These are phyloP conservation scores for Xylophagus ater DNA, from an alignment of 2,888 invertebrate genomes.

Conservation along the genomic window DNA sequence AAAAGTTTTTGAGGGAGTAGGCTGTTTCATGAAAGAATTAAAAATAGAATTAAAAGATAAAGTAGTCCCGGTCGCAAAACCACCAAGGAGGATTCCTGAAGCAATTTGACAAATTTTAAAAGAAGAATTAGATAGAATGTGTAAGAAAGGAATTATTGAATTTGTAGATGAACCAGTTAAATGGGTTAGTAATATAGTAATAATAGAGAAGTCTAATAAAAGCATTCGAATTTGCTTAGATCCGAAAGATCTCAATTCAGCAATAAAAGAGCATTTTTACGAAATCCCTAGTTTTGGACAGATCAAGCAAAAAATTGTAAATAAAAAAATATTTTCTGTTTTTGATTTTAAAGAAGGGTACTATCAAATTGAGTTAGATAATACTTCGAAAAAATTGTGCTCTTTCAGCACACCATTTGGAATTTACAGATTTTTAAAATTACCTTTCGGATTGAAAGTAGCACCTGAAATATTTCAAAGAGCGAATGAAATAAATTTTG, in stretches of 20 bases:
- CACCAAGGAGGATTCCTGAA: background rate
- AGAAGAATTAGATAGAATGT: background rate
- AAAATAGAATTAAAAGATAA: background rate
- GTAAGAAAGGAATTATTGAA: no score
- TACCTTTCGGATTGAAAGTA: constrained; percentile 13
- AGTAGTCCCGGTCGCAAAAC: background rate
- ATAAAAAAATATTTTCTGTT: constrained; percentile 10
- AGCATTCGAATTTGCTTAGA: constrained; percentile 13
- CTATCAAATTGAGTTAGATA: constrained; percentile 11
- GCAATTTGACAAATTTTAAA: background rate
- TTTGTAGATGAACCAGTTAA: no score
- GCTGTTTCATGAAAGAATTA: background rate
- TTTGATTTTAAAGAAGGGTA: constrained; percentile 16
- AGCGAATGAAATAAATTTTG: constrained; percentile 18
- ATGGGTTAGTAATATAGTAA: constrained; percentile 15
- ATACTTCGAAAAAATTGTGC: constrained; percentile 11
- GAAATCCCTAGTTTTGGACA: constrained; percentile 11
- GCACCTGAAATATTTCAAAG: constrained; percentile 18
- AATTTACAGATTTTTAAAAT: constrained; percentile 5
- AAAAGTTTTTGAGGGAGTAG: background rate
- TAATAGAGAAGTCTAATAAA: constrained; percentile 15
- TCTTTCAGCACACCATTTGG: constrained; percentile 14
- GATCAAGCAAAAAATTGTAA: constrained; percentile 7
- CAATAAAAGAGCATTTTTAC: constrained; percentile 8
- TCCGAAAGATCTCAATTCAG: constrained; percentile 12